These are phyloP conservation scores for Lepidurus couesii DNA, from an alignment of 1,140 invertebrate species.

Conservation along the genomic window DNA sequence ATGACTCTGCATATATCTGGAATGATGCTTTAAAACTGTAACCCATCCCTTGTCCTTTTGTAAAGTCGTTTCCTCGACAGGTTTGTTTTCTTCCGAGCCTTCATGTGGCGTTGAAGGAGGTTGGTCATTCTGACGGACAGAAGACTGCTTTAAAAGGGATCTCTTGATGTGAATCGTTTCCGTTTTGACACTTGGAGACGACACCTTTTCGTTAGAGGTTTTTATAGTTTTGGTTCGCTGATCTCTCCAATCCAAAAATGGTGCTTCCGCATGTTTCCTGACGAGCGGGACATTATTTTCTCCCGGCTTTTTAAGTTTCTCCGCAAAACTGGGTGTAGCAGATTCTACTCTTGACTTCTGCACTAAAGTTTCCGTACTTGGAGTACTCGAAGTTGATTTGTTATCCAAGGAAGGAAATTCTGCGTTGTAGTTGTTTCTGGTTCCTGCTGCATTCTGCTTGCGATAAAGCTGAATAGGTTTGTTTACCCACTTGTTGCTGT, in stretches of 20 bases:
- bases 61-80: neutral
- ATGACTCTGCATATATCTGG: neutral
- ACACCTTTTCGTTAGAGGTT: neutral
- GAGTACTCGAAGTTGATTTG: neutral
- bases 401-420: neutral
- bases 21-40: neutral
- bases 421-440: neutral
- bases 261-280: neutral
- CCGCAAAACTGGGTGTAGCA: constrained; percentile 24
- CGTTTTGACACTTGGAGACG: neutral
- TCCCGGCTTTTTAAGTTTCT: constrained; percentile 24
- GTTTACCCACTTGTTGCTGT: neutral
- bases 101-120: neutral
- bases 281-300: neutral
- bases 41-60: neutral
- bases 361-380: neutral
- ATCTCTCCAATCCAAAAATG: constrained; percentile 34
- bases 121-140: neutral
- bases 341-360: neutral
- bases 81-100: neutral
- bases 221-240: constrained; percentile 25
- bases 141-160: neutral
- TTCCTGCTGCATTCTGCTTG: neutral
- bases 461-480: neutral
- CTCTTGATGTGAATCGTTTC: constrained; percentile 9